Conservation (phyloP, 1,140 invertebrate species). For the Eciton burchellii region DNA sequence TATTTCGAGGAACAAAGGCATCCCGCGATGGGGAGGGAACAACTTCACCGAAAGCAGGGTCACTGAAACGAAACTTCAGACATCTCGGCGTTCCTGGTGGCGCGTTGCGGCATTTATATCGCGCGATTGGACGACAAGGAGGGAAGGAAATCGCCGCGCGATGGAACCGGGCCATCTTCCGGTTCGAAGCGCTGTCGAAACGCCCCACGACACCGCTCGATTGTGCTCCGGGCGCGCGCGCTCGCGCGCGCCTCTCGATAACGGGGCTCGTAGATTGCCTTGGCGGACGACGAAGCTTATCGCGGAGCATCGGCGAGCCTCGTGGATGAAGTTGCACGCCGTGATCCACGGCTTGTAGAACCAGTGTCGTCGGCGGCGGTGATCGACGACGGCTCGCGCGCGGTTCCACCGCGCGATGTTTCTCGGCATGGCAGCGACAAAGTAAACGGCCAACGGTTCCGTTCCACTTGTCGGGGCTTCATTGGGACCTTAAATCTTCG, state of each 20-base stretch:
- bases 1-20: too few relatives aligned
- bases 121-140: conserved; percentile 15
- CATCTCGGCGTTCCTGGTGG: too few relatives aligned
- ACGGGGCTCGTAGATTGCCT: conserved; percentile 43
- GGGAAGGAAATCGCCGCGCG: conserved; percentile 25
- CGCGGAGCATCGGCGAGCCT: conserved; percentile 19
- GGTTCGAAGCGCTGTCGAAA: conserved; percentile 50
- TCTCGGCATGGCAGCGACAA: conserved; percentile 3
- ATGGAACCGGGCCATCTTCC: not conserved
- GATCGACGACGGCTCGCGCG: conserved; percentile 50
- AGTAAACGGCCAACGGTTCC: conserved; percentile 17
- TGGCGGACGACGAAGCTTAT: conserved; percentile 32
- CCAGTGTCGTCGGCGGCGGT: conserved; percentile 40
- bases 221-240: conserved; percentile 20
- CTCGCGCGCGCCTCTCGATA: conserved; percentile 25
- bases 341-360: conserved; percentile 40
- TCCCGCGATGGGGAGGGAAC: too few relatives aligned
- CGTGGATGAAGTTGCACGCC: conserved; percentile 66
- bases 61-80: too few relatives aligned
- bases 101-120: conserved; percentile 35
- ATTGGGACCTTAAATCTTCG: conserved; percentile 24
- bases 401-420: conserved; percentile 12
- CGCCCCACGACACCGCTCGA: conserved; percentile 44
- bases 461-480: not conserved
- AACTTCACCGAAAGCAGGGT: too few relatives aligned